phyloP scores from a whole-genome alignment of 2,113 vertebrate genomes.

The Nanorana parkeri region DNA sequence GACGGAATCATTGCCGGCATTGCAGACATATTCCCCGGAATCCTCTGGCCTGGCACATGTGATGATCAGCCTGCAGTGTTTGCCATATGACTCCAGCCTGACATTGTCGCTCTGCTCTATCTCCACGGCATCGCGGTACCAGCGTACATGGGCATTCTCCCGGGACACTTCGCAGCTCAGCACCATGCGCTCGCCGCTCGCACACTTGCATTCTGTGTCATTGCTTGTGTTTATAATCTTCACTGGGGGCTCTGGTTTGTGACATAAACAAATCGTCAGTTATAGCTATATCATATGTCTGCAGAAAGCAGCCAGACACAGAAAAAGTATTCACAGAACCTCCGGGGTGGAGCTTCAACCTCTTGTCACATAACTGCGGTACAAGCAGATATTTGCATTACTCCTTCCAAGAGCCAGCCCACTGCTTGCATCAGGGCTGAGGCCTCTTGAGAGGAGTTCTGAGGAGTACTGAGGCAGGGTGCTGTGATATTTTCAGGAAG shows the following conservation, averaged over 20 bases:
- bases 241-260: conserved; percentile 81
- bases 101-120: conserved; percentile 77
- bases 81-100: conserved; percentile 81
- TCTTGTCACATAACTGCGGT: too few species aligned
- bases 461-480: too few species aligned
- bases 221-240: conserved; percentile 81
- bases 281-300: too few species aligned
- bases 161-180: conserved; percentile 88
- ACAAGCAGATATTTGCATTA: too few species aligned
- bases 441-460: too few species aligned
- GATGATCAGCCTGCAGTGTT: conserved; percentile 80
- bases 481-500: too few species aligned
- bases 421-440: too few species aligned
- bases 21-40: conserved; percentile 88
- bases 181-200: conserved; percentile 80
- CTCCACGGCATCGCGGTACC: conserved; percentile 89
- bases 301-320: too few species aligned
- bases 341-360: too few species aligned
- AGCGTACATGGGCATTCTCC: conserved; percentile 71
- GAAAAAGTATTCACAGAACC: too few species aligned
- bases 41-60: conserved; percentile 78
- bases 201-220: conserved; percentile 76
- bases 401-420: too few species aligned
- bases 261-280: background rate
- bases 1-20: conserved; percentile 83